A percentile compares a stretch with the other conserved stretches of the same genome.
phyloP scores from a whole-genome alignment of 2,113 vertebrate genomes.

The Damaliscus lunatus region DNA sequence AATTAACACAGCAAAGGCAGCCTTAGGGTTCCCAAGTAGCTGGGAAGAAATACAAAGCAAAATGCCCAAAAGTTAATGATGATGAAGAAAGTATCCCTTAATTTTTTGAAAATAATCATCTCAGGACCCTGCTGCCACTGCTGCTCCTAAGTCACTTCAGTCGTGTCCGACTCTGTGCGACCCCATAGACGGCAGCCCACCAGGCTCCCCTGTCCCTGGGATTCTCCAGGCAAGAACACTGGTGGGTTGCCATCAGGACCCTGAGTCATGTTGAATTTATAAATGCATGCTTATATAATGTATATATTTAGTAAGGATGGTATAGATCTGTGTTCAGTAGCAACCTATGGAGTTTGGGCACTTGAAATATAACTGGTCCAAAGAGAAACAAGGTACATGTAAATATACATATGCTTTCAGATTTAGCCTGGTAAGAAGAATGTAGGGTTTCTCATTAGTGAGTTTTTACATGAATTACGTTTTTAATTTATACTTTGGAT shows the following conservation, averaged over 20 bases:
- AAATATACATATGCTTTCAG: not conserved
- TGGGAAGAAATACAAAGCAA: not conserved
- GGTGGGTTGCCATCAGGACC: not conserved
- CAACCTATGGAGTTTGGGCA: not conserved
- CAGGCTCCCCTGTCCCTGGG: too few relatives aligned
- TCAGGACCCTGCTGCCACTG: not conserved
- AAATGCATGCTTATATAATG: not conserved
- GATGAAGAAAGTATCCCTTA: not conserved
- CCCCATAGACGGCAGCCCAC: too few relatives aligned
- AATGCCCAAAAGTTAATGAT: not conserved
- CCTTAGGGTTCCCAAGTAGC: not conserved
- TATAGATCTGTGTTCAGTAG: not conserved
- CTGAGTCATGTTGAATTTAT: not conserved
- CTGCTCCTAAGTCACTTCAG: too few relatives aligned
- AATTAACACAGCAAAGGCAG: not conserved
- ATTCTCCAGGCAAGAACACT: too few relatives aligned
- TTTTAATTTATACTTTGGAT: not conserved
- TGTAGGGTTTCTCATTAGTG: not conserved
- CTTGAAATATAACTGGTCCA: not conserved
- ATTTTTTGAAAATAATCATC: not conserved
- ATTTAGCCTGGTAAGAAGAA: not conserved
- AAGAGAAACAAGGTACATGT: not conserved
- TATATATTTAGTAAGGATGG: not conserved
- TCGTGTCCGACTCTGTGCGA: too few relatives aligned
- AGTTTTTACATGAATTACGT: not conserved